A percentile compares a stretch with the other conserved stretches of the same genome.
These are phyloP conservation scores for Myioborus miniatus DNA, from an alignment of 2,797 vertebrate species.

Conservation along the genomic window DNA sequence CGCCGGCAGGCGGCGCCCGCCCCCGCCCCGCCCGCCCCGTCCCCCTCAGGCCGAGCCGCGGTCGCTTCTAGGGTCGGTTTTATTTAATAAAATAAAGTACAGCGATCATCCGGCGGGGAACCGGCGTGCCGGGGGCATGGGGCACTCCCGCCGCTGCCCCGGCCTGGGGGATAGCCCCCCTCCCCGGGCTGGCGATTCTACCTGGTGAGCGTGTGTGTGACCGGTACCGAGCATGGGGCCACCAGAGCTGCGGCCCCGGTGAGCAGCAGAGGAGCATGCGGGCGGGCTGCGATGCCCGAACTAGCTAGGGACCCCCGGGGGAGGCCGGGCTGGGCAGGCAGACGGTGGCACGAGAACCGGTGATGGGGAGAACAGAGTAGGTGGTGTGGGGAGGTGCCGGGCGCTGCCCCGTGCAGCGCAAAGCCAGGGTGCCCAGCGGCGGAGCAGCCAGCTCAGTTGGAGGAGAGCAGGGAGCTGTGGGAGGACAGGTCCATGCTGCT, in stretches of 20 bases:
- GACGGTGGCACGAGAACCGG: neutral
- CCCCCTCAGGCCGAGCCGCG: neutral
- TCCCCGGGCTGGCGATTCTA: neutral
- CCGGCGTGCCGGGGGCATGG: neutral
- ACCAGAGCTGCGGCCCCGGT: neutral
- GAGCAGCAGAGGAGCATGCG: neutral
- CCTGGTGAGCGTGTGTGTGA: neutral
- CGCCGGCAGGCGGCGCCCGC: neutral
- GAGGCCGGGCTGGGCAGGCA: neutral
- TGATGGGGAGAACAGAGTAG: neutral
- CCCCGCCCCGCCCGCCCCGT: rapidly evolving
- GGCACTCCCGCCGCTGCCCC: neutral
- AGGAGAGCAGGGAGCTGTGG: conserved; percentile 78
- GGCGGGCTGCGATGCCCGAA: neutral
- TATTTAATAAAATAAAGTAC: conserved; percentile 55
- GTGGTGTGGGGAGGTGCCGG: neutral
- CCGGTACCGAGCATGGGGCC: neutral
- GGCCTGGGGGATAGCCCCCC: neutral
- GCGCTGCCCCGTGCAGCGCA: neutral
- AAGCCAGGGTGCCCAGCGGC: neutral
- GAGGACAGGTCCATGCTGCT: conserved; percentile 90
- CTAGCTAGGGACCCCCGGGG: neutral
- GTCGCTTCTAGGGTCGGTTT: neutral
- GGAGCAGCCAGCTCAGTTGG: conserved; percentile 24
- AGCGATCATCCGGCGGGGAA: neutral